Base-by-base conservation (phyloP, 2,113 vertebrate genomes). In the Calcarius ornatus region DNA sequence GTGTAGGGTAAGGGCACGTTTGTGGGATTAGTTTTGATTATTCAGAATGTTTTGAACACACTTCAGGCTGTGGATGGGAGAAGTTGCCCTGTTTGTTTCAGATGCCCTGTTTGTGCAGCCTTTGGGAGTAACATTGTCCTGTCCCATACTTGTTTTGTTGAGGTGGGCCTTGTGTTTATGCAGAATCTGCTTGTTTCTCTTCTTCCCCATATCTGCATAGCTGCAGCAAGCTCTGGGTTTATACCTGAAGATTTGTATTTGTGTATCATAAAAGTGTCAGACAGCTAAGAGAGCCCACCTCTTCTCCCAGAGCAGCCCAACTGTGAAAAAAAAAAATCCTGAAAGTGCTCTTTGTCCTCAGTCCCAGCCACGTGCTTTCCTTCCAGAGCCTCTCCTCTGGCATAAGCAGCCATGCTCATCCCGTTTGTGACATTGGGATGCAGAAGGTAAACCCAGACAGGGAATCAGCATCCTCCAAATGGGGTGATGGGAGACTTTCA, bases 381-480 rank as follows among this genome's bases (percentile, higher is more conserved):
- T 65, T 69, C 45, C 71, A 40, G 79, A 86, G 27, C 45, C 35
- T 88, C 53, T 42, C 18, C 54, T 60, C 54, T 38, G 53, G 18
- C 2, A 2, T 17, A 11, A 43, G 17, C 1, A 1, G 7, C 72
- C 6, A 0, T 18, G 63, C 24, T 94, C 0, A 1, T 83, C 35
- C 2, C 2, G 4, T 23, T 23, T 43, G 23, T 9, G 50, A 20
- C 23, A 2, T 1, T 38, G 38, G 79, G 25, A 18, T 90, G 81
- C 27, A 21, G 23, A 86, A 82, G 9, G 20, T 40, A 53, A 63
- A 70, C 45, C 54, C 71, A 70, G 69, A 7, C 28, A 17, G 64
- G 45, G 54, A 76, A 6, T 11, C 2, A 0, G 15, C 53, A 31
- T 28, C 35, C 42, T 72, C 57, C 23, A 16, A 11, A 11, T 13